These are phyloP conservation scores for Poliocrania exsul DNA, from an alignment of 2,797 vertebrate species.

Conservation along the genomic window DNA sequence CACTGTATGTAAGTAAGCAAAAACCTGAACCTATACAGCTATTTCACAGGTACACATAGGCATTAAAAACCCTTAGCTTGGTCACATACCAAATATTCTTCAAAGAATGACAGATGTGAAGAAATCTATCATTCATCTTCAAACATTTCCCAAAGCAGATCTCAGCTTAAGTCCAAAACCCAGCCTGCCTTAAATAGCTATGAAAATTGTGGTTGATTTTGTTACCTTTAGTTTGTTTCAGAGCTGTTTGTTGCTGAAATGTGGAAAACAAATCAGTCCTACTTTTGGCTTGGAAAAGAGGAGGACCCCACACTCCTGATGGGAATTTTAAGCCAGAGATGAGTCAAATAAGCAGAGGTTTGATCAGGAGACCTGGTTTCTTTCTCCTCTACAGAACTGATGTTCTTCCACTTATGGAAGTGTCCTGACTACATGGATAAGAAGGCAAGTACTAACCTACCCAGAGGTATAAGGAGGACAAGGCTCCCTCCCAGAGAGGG, in stretches of 20 bases:
- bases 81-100: neutral
- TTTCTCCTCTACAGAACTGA: neutral
- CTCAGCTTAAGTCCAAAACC: neutral
- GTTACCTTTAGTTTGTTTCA: neutral
- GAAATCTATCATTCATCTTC: neutral
- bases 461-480: neutral
- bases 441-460: neutral
- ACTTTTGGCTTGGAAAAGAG: neutral
- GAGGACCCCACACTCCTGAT: rapidly evolving
- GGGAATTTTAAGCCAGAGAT: neutral
- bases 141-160: neutral
- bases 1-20: rapidly evolving
- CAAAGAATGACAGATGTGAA: neutral
- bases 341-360: neutral
- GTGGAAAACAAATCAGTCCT: neutral
- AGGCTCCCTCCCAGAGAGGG: rapidly evolving
- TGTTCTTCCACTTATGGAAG: neutral
- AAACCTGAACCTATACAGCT: neutral
- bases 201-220: neutral
- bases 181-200: neutral
- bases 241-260: neutral
- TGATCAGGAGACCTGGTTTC: neutral
- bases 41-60: neutral
- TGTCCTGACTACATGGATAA: too few relatives aligned
- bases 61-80: neutral